Evolutionary conservation across 2,888 invertebrate species (phyloP).

Genomic region (Pardosa pseudoannulata): DNA sequence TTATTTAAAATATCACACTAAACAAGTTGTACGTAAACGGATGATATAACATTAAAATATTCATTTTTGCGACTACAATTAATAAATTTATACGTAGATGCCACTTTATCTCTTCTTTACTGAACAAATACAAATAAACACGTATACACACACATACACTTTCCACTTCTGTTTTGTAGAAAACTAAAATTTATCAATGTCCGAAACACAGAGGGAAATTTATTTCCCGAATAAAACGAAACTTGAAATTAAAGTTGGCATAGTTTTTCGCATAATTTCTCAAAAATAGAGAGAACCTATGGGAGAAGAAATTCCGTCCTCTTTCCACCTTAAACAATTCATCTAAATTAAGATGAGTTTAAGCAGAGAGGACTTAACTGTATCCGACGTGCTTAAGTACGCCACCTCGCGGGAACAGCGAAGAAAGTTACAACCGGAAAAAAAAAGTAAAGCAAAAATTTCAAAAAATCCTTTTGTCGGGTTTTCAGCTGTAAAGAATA

Average conservation of each 20-base stretch:
- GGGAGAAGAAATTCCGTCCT: conserved; percentile 22
- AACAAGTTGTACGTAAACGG: too few species aligned
- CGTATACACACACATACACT: too few species aligned
- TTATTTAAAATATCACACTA: too few species aligned
- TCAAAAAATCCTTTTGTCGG: conserved; percentile 51
- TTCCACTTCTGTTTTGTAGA: too few species aligned
- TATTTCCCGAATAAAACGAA: not conserved
- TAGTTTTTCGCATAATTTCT: not conserved
- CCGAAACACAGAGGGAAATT: too few species aligned
- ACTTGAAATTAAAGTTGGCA: not conserved
- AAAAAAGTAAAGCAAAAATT: too few species aligned
- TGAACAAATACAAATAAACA: too few species aligned
- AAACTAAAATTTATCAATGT: too few species aligned
- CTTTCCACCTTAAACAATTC: conserved; percentile 41
- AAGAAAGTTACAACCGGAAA: conserved; percentile 25
- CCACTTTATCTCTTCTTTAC: too few species aligned
- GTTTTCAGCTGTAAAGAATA: conserved; percentile 62
- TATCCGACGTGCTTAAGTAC: conserved; percentile 61
- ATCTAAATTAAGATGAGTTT: conserved; percentile 67
- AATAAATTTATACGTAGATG: too few species aligned
- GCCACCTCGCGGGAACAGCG: conserved; percentile 28
- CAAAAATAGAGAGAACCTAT: not conserved
- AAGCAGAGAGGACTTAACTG: conserved; percentile 34
- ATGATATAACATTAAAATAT: too few species aligned
- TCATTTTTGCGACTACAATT: too few species aligned